Evolutionary conservation across 2,797 vertebrate genomes (phyloP), one percentile per base, ranked within the genome.

Genomic region (Enoplosus armatus): DNA sequence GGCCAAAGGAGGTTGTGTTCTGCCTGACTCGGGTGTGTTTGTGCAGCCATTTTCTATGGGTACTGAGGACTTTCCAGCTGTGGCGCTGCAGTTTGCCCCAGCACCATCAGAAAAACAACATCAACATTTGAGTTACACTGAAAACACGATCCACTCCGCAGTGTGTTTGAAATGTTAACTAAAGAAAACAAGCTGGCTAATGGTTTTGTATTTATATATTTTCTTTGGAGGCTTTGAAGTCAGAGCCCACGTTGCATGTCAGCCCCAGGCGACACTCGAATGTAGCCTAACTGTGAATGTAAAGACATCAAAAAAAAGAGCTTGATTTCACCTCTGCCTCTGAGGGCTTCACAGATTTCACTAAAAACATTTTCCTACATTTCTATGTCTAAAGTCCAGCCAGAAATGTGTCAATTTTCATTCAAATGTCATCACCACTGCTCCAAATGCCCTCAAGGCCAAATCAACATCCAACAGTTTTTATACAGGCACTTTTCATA

Each of bases 171-270:
- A 95, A 95, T 93, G 92, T 92, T 93, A 95, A 94, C 90, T 94
- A 84, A 93, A 94, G 90, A 94, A 93, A 96, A 95, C 93, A 95
- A 92, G 89, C 89, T 26, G 74, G 78, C 93, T 94, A 94, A 95
- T 95, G 92, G 91, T 90, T 94, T 94, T 90, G 89, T 93, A 94
- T 94, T 94, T 95, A 94, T 94, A 90, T 94, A 93, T 95, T 94
- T 95, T 94, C 93, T 91, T 94, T 93, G 82, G 77, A 82, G 66
- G 61, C 92, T 95, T 95, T 95, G 94, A 95, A 93, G 94, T 93
- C 77, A 43, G 74, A 83, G 82, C 87, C 79, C 76, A 61, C 29
- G 45, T 89, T 89, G 89, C 86, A 82, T 88, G 89, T 89, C 80
- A 75, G 85, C 81, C 83, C 74, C 55, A 75, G 85, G 89, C 85